Percentiles rank a stretch among this genome's conserved stretches.
phyloP scores from a whole-genome alignment of 1,140 invertebrate genomes.

The Atta texana region DNA sequence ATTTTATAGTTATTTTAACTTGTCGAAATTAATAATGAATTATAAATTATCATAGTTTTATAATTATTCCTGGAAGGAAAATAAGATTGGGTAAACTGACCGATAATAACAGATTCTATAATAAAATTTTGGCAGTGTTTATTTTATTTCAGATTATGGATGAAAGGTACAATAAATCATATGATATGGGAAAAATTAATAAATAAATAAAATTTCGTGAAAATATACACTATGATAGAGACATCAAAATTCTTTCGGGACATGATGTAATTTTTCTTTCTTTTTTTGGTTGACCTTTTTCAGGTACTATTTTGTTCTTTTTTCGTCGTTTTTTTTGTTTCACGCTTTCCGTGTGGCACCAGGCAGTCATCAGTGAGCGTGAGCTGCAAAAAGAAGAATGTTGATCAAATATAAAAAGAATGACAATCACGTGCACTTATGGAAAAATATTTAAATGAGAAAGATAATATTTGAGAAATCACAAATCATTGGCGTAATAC shows the following conservation, averaged over 20 bases:
- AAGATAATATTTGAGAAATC: slow-evolving; percentile 8
- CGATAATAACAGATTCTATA: background rate
- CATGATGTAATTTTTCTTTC: slow-evolving; percentile 59
- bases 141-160: slow-evolving; percentile 80
- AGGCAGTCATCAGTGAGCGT: slow-evolving; percentile 81
- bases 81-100: slow-evolving; percentile 8
- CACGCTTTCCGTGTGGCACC: slow-evolving; percentile 78
- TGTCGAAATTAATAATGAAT: background rate
- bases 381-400: slow-evolving; percentile 80
- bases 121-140: slow-evolving; percentile 79
- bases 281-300: slow-evolving; percentile 75
- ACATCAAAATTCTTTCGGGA: slow-evolving; percentile 59
- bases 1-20: background rate
- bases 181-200: slow-evolving; percentile 75
- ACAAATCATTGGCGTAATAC: background rate
- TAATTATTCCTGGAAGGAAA: slow-evolving; percentile 7
- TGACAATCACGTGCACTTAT: background rate
- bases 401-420: slow-evolving; percentile 44
- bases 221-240: slow-evolving; percentile 70
- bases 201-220: slow-evolving; percentile 80
- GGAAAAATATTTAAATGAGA: slow-evolving; percentile 35
- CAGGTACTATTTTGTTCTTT: slow-evolving; percentile 64
- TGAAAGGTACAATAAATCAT: slow-evolving; percentile 77
- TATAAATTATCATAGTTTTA: background rate
- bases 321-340: slow-evolving; percentile 74